A percentile compares a stretch with the other conserved stretches of the same genome.
These are phyloP conservation scores for Calliopum simillimum DNA, from an alignment of 2,888 invertebrate species.

Conservation along the genomic window DNA sequence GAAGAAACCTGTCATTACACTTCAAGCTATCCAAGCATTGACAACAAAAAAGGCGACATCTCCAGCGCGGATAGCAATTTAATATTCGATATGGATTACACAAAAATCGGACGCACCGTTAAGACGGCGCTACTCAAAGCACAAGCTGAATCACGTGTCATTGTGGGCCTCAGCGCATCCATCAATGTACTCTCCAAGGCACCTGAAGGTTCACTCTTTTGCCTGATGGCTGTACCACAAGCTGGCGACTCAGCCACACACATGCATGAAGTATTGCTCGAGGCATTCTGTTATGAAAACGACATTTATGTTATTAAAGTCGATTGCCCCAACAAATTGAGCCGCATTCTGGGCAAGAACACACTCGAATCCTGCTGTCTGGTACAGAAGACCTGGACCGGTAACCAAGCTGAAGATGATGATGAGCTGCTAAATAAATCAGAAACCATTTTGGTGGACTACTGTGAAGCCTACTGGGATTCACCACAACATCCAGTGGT, in stretches of 20 bases:
- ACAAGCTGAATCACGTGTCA: slow-evolving; percentile 64
- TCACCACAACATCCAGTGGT: slow-evolving; percentile 74
- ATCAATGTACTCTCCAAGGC: slow-evolving; percentile 64
- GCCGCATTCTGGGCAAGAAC: slow-evolving; percentile 69
- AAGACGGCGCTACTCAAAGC: slow-evolving; percentile 63
- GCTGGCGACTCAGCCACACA: slow-evolving; percentile 81
- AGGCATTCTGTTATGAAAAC: slow-evolving; percentile 83
- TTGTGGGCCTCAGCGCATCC: slow-evolving; percentile 65
- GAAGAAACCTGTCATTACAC: slow-evolving; percentile 52
- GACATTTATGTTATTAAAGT: slow-evolving; percentile 82
- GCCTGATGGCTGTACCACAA: slow-evolving; percentile 76
- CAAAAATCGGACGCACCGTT: slow-evolving; percentile 63
- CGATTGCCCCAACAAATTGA: slow-evolving; percentile 69
- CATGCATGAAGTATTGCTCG: slow-evolving; percentile 81
- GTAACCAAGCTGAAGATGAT: slow-evolving; percentile 38
- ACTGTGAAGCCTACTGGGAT: slow-evolving; percentile 76
- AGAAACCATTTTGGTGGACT: slow-evolving; percentile 75
- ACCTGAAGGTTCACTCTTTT: slow-evolving; percentile 74
- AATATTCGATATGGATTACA: slow-evolving; percentile 52
- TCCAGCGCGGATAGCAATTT: slow-evolving; percentile 27
- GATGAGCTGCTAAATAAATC: slow-evolving; percentile 71
- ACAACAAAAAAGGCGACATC: slow-evolving; percentile 46
- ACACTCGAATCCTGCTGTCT: slow-evolving; percentile 69
- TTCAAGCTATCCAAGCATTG: background rate
- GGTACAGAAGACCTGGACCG: slow-evolving; percentile 63